phyloP scores from a whole-genome alignment of 92 coral and sea anemone genomes.

The Blastomussa wellsi region DNA sequence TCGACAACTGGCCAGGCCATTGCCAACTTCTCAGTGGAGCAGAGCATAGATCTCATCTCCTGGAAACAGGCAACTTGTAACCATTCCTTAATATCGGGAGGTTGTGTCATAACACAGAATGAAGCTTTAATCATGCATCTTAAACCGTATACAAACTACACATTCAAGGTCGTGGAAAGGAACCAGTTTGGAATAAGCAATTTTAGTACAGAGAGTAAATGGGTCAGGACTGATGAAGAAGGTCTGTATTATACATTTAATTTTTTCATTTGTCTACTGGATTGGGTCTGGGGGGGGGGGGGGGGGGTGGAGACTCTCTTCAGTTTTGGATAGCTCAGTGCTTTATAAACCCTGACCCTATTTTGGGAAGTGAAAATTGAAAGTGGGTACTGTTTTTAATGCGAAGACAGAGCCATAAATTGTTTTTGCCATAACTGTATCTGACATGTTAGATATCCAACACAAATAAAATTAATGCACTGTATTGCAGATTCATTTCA shows the following conservation, averaged over 20 bases:
- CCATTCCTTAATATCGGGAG: conserved; percentile 8
- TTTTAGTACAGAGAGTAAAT: conserved; percentile 10
- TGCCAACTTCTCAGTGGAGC: conserved; percentile 29
- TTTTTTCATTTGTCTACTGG: too few species aligned
- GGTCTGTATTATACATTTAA: neutral
- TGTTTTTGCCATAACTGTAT: too few species aligned
- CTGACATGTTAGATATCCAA: too few species aligned
- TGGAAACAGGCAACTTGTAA: conserved; percentile 25
- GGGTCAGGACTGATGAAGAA: conserved; percentile 32
- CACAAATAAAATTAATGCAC: too few species aligned
- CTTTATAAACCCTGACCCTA: too few species aligned
- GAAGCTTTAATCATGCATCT: conserved; percentile 1
- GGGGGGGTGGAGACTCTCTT: too few species aligned
- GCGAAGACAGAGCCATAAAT: too few species aligned
- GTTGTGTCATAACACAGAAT: conserved; percentile 8
- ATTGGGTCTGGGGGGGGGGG: too few species aligned
- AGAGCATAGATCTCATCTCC: neutral
- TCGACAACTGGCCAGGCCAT: neutral
- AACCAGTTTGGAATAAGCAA: conserved; percentile 20
- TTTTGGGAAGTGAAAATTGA: too few species aligned
- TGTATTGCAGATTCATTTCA: too few species aligned
- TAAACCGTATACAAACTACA: conserved; percentile 36
- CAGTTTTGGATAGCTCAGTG: too few species aligned
- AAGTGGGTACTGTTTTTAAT: too few species aligned
- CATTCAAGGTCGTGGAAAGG: conserved; percentile 25